Evolutionary conservation across 2,113 vertebrate species (phyloP).

Genomic region (Triplophysa rosa): DNA sequence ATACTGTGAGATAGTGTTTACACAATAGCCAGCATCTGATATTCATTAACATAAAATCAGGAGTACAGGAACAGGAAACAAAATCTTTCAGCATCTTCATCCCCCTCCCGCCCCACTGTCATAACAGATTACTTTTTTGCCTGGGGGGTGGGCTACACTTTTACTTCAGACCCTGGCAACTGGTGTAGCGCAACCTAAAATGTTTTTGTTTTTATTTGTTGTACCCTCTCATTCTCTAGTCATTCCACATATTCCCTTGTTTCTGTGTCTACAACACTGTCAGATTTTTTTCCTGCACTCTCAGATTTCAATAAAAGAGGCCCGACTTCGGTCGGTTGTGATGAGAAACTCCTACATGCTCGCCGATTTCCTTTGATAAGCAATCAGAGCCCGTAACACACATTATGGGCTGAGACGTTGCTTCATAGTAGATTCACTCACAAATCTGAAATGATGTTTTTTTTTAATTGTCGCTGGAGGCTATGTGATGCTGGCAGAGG

Average conservation of each 20-base stretch:
- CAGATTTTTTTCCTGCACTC: slow-evolving; percentile 16
- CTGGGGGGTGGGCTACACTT: slow-evolving; percentile 1
- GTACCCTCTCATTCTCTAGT: slow-evolving; percentile 13
- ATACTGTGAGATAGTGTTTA: slow-evolving; percentile 58
- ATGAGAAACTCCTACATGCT: slow-evolving; percentile 37
- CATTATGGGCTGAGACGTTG: slow-evolving; percentile 47
- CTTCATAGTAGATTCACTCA: slow-evolving; percentile 53
- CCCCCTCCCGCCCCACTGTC: neutral
- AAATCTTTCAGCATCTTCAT: slow-evolving; percentile 23
- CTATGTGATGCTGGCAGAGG: slow-evolving; percentile 9
- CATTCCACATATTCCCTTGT: slow-evolving; percentile 29
- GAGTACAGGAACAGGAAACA: slow-evolving; percentile 52
- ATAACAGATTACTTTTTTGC: slow-evolving; percentile 21
- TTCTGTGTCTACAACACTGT: slow-evolving; percentile 1
- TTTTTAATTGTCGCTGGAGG: slow-evolving; percentile 50
- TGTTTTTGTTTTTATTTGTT: slow-evolving; percentile 41
- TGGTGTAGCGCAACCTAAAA: slow-evolving; percentile 9
- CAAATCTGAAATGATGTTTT: slow-evolving; percentile 53
- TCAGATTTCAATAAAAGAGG: slow-evolving; percentile 49
- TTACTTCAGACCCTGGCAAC: neutral
- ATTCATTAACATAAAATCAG: slow-evolving; percentile 57
- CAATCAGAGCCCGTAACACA: slow-evolving; percentile 54
- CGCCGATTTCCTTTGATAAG: slow-evolving; percentile 60
- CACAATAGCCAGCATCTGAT: slow-evolving; percentile 53
- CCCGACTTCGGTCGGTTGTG: slow-evolving; percentile 29